phyloP scores from a whole-genome alignment of 2,888 invertebrate genomes.

The Eremobia ochroleuca region DNA sequence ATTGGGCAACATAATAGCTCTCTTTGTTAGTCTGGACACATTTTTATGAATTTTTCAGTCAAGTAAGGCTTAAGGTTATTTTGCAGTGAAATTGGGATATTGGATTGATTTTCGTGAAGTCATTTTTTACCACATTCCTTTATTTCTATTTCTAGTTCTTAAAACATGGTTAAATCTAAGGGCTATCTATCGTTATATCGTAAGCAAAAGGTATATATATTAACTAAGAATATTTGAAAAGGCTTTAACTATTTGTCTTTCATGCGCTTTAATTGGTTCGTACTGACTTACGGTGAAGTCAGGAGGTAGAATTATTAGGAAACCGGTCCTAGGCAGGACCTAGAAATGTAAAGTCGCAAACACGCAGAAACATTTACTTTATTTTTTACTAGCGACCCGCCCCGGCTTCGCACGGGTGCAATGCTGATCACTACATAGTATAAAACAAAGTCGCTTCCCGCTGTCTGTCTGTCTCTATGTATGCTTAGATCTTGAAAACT shows the following conservation, averaged over 20 bases:
- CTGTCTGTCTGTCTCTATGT: no score
- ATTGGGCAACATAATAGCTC: conserved; percentile 46
- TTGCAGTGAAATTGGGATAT: not conserved
- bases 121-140: not conserved
- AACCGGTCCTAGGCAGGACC: no score
- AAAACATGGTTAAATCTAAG: not conserved
- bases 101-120: not conserved
- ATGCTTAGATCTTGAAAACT: no score
- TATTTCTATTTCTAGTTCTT: not conserved
- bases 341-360: not conserved
- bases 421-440: no score
- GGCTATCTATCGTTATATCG: no score
- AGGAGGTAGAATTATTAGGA: not conserved
- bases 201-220: not conserved
- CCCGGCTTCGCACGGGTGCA: no score
- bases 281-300: not conserved
- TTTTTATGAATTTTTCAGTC: conserved; percentile 36
- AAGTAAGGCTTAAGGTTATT: conserved; percentile 17
- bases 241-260: no score
- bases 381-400: no score
- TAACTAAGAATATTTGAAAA: not conserved
- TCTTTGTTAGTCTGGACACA: conserved; percentile 42
- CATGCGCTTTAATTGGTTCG: not conserved
- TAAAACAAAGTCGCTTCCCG: no score
- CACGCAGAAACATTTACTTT: not conserved